phyloP scores from a whole-genome alignment of 2,113 vertebrate species.

The Pipra filicauda region DNA sequence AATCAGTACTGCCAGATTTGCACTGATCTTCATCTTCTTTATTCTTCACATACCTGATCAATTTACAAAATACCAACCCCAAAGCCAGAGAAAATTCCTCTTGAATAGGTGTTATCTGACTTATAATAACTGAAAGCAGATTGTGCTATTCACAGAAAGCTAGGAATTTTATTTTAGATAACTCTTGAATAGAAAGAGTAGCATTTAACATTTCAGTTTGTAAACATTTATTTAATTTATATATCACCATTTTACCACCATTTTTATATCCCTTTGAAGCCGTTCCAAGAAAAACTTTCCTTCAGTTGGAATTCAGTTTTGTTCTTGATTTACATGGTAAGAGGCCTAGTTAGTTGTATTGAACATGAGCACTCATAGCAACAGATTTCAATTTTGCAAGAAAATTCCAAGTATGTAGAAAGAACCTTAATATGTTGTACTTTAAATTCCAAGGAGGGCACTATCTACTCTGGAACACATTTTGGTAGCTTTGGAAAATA shows the following conservation, averaged over 20 bases:
- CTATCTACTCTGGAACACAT: not conserved
- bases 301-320: not conserved
- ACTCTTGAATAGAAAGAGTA: not conserved
- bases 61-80: not conserved
- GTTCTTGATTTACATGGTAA: not conserved
- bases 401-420: not conserved
- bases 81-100: not conserved
- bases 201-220: conserved; percentile 4
- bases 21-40: not conserved
- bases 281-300: not conserved
- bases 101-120: not conserved
- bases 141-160: not conserved
- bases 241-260: not conserved
- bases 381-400: not conserved
- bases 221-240: not conserved
- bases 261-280: not conserved
- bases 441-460: not conserved
- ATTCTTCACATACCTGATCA: not conserved
- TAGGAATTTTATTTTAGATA: conserved; percentile 11
- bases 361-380: conserved; percentile 6
- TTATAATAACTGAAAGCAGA: not conserved
- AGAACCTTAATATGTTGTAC: not conserved
- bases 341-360: conserved; percentile 28
- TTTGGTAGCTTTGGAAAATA: not conserved
- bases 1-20: not conserved